Conservation (phyloP, 2,113 vertebrate genomes). For the Hepsetus odoe region DNA sequence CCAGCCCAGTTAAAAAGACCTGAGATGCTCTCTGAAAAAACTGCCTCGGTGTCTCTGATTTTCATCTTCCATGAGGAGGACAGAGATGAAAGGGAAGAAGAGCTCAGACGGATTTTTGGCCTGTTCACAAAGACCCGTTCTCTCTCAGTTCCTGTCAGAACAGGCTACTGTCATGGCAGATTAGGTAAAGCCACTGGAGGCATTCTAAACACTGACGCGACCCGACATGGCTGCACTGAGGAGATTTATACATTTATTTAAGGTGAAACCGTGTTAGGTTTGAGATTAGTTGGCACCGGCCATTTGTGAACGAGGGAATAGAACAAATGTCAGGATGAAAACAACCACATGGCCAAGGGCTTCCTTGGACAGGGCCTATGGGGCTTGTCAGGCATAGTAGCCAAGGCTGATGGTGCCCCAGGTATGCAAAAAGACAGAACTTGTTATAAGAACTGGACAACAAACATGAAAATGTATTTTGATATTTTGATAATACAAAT, state of each 20-base stretch:
- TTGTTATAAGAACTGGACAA: not conserved
- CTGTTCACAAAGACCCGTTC: conserved; percentile 22
- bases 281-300: conserved; percentile 28
- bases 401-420: not conserved
- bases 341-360: conserved; percentile 12
- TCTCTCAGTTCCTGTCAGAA: conserved; percentile 40
- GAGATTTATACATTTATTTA: conserved; percentile 54
- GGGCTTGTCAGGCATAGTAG: not conserved
- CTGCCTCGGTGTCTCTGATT: conserved; percentile 14
- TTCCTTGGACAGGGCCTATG: not conserved
- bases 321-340: conserved; percentile 37
- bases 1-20: conserved; percentile 20
- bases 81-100: conserved; percentile 24
- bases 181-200: conserved; percentile 38
- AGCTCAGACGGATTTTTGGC: conserved; percentile 26
- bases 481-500: not conserved
- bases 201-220: conserved; percentile 35
- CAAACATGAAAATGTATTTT: not conserved
- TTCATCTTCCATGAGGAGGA: conserved; percentile 7
- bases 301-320: conserved; percentile 2
- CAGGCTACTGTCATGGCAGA: conserved; percentile 42
- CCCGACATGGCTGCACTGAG: conserved; percentile 23
- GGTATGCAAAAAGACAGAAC: not conserved
- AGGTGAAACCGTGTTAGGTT: conserved; percentile 41
- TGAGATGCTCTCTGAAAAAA: conserved; percentile 15